Percentiles rank a stretch among this genome's conserved stretches.
phyloP scores from a whole-genome alignment of 2,113 vertebrate species.

The Seriola dumerili region DNA sequence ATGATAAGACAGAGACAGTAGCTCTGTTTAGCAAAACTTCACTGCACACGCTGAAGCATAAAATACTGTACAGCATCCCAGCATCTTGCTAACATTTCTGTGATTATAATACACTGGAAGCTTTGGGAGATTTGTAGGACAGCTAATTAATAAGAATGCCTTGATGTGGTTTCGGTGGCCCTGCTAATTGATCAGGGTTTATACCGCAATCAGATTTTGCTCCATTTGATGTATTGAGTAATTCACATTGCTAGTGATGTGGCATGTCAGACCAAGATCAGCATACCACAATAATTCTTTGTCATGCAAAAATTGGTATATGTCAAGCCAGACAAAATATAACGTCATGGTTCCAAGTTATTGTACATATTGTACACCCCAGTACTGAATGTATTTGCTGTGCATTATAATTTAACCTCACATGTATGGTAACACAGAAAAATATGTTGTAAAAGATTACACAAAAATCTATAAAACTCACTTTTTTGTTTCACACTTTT shows the following conservation, averaged over 20 bases:
- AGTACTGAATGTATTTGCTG: neutral
- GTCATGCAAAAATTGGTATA: neutral
- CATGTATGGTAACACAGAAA: neutral
- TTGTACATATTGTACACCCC: neutral
- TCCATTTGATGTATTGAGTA: neutral
- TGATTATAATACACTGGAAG: neutral
- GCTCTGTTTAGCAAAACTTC: conserved; percentile 4
- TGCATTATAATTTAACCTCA: neutral
- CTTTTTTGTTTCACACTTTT: too few species aligned
- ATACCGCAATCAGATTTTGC: neutral
- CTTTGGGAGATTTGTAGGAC: neutral
- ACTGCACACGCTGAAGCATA: neutral
- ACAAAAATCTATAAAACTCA: too few species aligned
- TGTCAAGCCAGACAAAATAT: neutral
- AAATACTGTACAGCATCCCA: neutral
- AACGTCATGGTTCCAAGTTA: neutral
- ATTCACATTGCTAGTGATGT: neutral
- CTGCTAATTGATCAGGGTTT: neutral
- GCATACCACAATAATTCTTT: neutral
- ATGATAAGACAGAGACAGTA: neutral
- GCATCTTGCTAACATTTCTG: neutral
- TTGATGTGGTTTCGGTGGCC: neutral
- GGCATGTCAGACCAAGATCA: neutral
- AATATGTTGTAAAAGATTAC: too few species aligned
- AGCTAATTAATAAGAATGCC: neutral